phyloP scores from a whole-genome alignment of 2,888 invertebrate species.

The Saturnia japonica region DNA sequence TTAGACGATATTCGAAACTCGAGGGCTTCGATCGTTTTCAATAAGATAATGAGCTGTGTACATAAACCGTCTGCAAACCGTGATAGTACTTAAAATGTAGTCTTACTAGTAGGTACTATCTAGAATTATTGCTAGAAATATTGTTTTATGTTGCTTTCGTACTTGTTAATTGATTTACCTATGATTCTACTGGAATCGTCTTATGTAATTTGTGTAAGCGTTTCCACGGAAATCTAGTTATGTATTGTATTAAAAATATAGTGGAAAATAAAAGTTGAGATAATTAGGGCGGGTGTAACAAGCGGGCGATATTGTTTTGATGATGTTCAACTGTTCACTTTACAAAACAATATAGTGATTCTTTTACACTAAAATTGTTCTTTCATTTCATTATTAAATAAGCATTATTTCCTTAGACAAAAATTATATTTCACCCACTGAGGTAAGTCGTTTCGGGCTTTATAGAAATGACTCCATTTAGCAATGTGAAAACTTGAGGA shows the following conservation, averaged over 20 bases:
- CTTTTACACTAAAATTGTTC: constrained; percentile 62
- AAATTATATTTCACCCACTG: not conserved
- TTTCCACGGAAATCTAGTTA: constrained; percentile 50
- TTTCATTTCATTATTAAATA: constrained; percentile 46
- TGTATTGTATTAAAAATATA: constrained; percentile 50
- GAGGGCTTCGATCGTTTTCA: too few species aligned
- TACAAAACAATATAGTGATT: constrained; percentile 78
- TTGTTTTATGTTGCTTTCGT: constrained; percentile 28
- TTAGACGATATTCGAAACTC: constrained; percentile 37
- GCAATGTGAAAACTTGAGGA: too few species aligned
- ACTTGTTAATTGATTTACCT: constrained; percentile 29
- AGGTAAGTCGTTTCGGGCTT: too few species aligned
- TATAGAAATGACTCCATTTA: too few species aligned
- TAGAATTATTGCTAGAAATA: constrained; percentile 55
- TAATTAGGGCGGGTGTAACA: constrained; percentile 62
- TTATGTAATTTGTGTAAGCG: constrained; percentile 41
- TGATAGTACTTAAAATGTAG: constrained; percentile 70
- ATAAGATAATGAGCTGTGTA: not conserved
- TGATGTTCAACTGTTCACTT: constrained; percentile 56
- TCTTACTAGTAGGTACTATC: constrained; percentile 47
- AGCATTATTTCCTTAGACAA: not conserved
- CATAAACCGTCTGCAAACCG: constrained; percentile 64
- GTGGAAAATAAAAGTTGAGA: constrained; percentile 47
- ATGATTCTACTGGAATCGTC: constrained; percentile 28
- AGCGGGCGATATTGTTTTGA: constrained; percentile 74